Evolutionary conservation across 2,113 vertebrate species (phyloP), one percentile per base, ranked within the genome.

Genomic region (Fregetta grallaria): DNA sequence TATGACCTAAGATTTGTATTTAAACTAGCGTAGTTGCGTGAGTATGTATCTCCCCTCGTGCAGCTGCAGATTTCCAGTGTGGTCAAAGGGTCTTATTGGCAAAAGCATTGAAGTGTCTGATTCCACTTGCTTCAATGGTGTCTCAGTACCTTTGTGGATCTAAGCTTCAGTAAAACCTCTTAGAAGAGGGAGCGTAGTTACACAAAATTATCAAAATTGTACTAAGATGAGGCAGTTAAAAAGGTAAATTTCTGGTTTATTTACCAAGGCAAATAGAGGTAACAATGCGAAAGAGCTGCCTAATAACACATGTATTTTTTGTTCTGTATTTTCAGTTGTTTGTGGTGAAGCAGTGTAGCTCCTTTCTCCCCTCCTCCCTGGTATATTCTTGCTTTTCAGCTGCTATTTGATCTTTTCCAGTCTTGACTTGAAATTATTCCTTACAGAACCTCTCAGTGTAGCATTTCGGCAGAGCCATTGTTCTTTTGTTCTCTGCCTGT

Each of bases 371-470:
- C 52, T 87, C 42, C 89, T 91, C 65, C 62, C 73, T 38, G 17
- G 30, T 75, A 85, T 92, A 82, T 92, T 82, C 73, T 91, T 91
- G 62, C 73, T 91, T 95, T 93, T 53, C 84, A 90, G 65, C 76
- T 92, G 90, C 65, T 92, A 96, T 86, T 92, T 95, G 95, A 94
- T 97, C 96, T 96, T 95, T 95, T 61, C 45, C 80, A 91, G 62
- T 65, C 81, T 78, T 88, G 12, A 61, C 77, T 90, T 5, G 11
- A 78, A 96, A 81, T 95, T 58, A 84, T 42, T 93, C 70, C 85
- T 92, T 86, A 73, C 80, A 93, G 88, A 86, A 92, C 40, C 74
- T 77, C 83, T 81, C 56, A 53, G 42, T 89, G 88, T 95, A 91
- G 82, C 92, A 47, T 96, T 95, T 96, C 83, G 27, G n/a, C 73